phyloP scores from a whole-genome alignment of 2,113 vertebrate species.

The Cervus canadensis region DNA sequence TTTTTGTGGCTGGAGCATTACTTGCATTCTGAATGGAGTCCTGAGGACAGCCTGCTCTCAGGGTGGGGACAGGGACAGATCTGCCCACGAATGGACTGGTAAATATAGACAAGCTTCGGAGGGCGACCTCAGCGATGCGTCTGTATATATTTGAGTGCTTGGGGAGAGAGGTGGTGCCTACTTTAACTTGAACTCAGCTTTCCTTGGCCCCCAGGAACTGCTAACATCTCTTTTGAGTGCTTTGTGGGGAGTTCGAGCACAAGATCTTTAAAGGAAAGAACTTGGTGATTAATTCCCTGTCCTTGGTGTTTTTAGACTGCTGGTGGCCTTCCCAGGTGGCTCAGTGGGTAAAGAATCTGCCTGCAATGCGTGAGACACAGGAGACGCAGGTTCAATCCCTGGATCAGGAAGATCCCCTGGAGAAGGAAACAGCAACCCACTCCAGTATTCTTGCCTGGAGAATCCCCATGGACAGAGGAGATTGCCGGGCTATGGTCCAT shows the following conservation, averaged over 20 bases:
- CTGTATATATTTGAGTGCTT: not conserved
- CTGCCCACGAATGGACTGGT: not conserved
- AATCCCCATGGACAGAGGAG: not conserved
- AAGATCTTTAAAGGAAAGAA: not conserved
- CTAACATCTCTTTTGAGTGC: not conserved
- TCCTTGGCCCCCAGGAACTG: not conserved
- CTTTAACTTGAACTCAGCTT: not conserved
- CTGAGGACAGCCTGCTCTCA: not conserved
- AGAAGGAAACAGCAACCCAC: not conserved
- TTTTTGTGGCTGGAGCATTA: not conserved
- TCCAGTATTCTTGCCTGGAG: not conserved
- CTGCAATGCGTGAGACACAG: not conserved
- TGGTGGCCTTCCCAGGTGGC: not conserved
- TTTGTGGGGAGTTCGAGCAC: not conserved
- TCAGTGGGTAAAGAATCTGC: not conserved
- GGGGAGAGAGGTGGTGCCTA: not conserved
- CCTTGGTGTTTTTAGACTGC: not conserved
- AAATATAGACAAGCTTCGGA: not conserved
- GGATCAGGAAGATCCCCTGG: not conserved
- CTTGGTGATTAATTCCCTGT: not conserved
- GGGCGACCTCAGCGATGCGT: not conserved
- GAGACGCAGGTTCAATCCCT: not conserved
- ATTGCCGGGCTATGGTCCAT: fast-evolving
- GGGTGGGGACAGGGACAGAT: not conserved
- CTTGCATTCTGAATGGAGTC: not conserved